Evolutionary conservation across 2,888 invertebrate genomes (phyloP).

Genomic region (Nomada fabriciana): DNA sequence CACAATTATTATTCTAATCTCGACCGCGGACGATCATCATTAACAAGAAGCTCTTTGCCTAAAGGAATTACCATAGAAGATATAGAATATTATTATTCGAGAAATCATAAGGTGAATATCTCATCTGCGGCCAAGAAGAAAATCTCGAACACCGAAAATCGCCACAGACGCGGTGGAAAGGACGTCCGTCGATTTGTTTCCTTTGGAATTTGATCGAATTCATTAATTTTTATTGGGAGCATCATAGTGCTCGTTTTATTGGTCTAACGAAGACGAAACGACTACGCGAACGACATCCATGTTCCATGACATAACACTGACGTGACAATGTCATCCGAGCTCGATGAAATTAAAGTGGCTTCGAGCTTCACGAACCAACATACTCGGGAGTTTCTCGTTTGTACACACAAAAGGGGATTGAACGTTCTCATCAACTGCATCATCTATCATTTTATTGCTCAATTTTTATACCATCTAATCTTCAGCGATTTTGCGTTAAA

Average conservation of each 20-base stretch:
- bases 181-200: constrained; percentile 22
- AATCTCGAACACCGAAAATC: neutral
- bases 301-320: constrained; percentile 58
- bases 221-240: constrained; percentile 63
- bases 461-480: neutral
- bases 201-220: constrained; percentile 48
- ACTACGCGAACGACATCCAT: constrained; percentile 27
- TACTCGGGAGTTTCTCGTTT: neutral
- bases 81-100: neutral
- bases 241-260: constrained; percentile 53
- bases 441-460: neutral
- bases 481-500: neutral
- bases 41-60: neutral
- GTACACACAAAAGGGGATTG: constrained; percentile 2
- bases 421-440: neutral
- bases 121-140: neutral
- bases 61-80: no score
- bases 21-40: neutral
- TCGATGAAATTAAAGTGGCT: constrained; percentile 50
- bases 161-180: neutral
- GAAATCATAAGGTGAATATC: no score
- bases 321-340: constrained; percentile 47
- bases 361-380: constrained; percentile 21
- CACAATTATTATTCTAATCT: neutral
- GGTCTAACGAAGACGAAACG: constrained; percentile 51